Evolutionary conservation across 2,888 invertebrate genomes (phyloP).

Genomic region (Adelognathus sp.): DNA sequence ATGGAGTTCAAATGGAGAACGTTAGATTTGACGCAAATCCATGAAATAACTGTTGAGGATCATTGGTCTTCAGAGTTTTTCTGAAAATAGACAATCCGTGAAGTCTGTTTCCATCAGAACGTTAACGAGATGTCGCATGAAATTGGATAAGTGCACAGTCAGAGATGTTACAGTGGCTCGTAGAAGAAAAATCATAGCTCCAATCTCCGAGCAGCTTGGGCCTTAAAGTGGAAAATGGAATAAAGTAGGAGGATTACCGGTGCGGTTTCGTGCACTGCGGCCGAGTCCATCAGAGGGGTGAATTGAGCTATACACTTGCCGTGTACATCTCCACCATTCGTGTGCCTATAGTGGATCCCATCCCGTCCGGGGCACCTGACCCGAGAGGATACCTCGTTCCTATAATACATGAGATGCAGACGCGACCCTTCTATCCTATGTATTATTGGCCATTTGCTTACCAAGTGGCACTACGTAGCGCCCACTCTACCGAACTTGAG

Average conservation of each 20-base stretch:
- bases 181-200: neutral
- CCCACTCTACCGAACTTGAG: constrained; percentile 42
- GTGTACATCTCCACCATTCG: neutral
- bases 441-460: constrained; percentile 77
- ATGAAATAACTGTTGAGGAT: too few species aligned
- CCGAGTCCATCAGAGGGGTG: constrained; percentile 36
- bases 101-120: neutral
- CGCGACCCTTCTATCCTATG: constrained; percentile 71
- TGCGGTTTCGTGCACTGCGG: constrained; percentile 21
- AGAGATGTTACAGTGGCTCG: neutral
- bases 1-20: too few species aligned
- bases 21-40: too few species aligned
- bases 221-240: constrained; percentile 15
- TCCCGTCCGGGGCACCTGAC: constrained; percentile 34
- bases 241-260: neutral
- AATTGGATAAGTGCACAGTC: neutral
- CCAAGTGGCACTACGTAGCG: constrained; percentile 67
- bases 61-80: too few species aligned
- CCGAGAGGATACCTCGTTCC: constrained; percentile 46
- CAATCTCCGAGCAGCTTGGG: constrained; percentile 15
- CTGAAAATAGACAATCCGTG: too few species aligned
- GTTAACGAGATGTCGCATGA: neutral
- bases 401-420: constrained; percentile 74
- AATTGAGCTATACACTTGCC: constrained; percentile 15
- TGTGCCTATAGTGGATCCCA: constrained; percentile 5